Evolutionary conservation across 2,888 invertebrate species (phyloP), one percentile per base, ranked within the genome.

Genomic region (Thymelicus lineola): DNA sequence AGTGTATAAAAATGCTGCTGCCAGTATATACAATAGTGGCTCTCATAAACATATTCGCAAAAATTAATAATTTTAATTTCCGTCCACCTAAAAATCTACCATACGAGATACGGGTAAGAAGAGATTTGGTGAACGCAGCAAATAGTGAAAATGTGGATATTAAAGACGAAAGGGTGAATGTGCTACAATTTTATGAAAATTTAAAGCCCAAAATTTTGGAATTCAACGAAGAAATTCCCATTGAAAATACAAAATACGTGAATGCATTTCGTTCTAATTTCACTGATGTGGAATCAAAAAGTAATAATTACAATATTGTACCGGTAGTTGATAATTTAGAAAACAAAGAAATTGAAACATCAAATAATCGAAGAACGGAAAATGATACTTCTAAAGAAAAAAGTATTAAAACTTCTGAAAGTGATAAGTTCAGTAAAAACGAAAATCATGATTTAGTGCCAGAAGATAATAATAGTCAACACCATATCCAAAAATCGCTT

Each of bases 21-120:
- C 71, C 77, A 1, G 42, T 74, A 6, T 73, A 75, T 35, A 28
- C 75, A 0, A 35, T 78, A 0, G 59, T 72, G 0, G 70, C 81
- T 0, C 73, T 82, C 0, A 53, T 85, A 0, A 82, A 83, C 5
- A 71, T 86, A 9, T 48, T 84, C 0, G 80, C 77, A 0, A 76
- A 67, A 79, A 42, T 58, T 72, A 0, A 65, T 77, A 6, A 87
- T 84, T 46, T 85, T 80, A 53, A 83, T 79, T 0, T 84, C 17
- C 9, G 46, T 7, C 1, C n/a, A 0, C 60, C 66, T 6, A 66
- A 60, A 15, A 50, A 60, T 9, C 60, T 66, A 10, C 66, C 66
- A 0, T 66, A 66, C 17, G 59, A 66, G 10, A 17, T 66, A 38
- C 35, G 66, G 1, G 17, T 66, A 14, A 36, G 20, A 17, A 46